Evolutionary conservation across 2,888 invertebrate genomes (phyloP), one percentile per base, ranked within the genome.

Genomic region (Sussaba pulchella): DNA sequence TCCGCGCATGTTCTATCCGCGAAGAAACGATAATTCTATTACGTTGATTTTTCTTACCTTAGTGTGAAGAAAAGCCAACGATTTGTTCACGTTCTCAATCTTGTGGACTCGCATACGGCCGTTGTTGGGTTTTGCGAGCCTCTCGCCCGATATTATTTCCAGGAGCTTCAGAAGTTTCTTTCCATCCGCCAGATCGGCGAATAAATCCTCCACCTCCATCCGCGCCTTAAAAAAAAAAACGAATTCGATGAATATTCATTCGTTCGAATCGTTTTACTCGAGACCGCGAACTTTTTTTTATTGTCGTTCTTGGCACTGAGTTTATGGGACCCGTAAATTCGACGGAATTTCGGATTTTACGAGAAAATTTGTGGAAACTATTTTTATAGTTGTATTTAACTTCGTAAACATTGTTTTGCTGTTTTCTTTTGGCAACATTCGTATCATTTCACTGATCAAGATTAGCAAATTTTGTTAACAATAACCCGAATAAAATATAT

Each of bases 111-210:
- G 94, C 97, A 99, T 98, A 83, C 96, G 95, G 54, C 99, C 99
- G 91, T 96, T 96, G 94, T 99, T 99, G 89, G 99, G 99, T 88
- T 98, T 96, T 83, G 98, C 99, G 88, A 99, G 94, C 89, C 98
- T 97, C 93, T 99, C 99, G 45, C 99, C 99, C 84, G 99, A 99
- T 93, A 99, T 99, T 91, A 99, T 99, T 94, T 99, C 99, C 92
- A 99, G 94, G 85, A 99, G 95, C 93, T 97, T 97, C 89, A 98
- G 94, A 85, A 98, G 94, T 89, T 98, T 96, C 91, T 97, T 96
- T 73, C 99, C 99, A 93, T 99, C 99, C 66, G 97, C 97, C 89
- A 99, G 95, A 94, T 99, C 99, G 88, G 95, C 95, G 94, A 99
- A 99, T 88, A 99, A 94, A 93, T 99, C 99, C 88, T 98, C 97